phyloP scores from a whole-genome alignment of 2,797 vertebrate species.

The Pyrocephalus nanus region DNA sequence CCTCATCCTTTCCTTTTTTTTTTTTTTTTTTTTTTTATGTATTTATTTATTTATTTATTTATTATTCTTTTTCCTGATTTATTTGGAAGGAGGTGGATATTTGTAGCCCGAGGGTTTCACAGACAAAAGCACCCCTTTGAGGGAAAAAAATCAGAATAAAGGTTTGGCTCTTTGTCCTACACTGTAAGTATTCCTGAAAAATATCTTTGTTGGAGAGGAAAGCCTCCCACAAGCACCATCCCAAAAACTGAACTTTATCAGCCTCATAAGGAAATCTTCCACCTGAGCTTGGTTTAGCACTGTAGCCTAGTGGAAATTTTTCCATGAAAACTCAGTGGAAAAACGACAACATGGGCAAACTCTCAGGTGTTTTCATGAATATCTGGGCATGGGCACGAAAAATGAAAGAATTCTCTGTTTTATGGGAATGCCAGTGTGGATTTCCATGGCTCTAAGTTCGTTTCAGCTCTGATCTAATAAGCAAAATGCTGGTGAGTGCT shows the following conservation, averaged over 20 bases:
- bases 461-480: neutral
- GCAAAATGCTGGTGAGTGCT: neutral
- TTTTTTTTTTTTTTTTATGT: too few species aligned
- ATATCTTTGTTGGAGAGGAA: neutral
- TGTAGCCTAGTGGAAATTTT: neutral
- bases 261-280: neutral
- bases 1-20: neutral
- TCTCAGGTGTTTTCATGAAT: neutral
- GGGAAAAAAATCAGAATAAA: neutral
- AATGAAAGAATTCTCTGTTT: neutral
- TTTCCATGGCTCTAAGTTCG: rapidly evolving
- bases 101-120: neutral
- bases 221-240: neutral
- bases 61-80: neutral
- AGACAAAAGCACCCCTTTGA: neutral
- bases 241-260: neutral
- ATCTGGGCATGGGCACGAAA: neutral
- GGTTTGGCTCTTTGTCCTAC: neutral
- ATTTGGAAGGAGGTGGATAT: neutral
- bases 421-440: neutral
- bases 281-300: neutral
- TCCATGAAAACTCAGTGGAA: neutral
- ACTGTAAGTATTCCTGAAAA: conserved; percentile 31
- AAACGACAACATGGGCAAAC: neutral
- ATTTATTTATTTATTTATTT: too few species aligned